Base-by-base conservation (phyloP, 2,888 invertebrate genomes). In the Aphodius granarius region DNA sequence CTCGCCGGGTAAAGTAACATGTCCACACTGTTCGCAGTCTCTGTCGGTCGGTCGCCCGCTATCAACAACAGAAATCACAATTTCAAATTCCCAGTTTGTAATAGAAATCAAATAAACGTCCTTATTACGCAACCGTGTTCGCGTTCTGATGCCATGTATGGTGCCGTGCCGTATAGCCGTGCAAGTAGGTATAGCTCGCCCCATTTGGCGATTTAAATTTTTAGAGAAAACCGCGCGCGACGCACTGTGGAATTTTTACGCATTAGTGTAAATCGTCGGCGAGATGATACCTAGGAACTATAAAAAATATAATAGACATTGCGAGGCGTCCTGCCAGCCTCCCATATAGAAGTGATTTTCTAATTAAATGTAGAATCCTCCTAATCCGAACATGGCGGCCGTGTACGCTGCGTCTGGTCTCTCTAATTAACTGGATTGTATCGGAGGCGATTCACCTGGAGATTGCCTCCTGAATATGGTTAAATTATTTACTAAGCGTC, bases 281-380 rank as follows among this genome's bases (percentile, higher is more conserved):
- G 68, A n/a, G 68, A 68, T 21, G 68, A 18, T 66, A 73, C 68
- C 15, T 66, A 72, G 16, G 22, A 71, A 73, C 66, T 76, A 73
- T 64, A 76, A 71, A 76, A 65, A 71, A 76, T 72, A 70, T 73
- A 73, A 73, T 73, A 71, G 65, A 19, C 64, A 71, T 71, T 62
- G 76, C 68, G 66, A 73, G 71, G 73, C 63, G 76, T 68, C 63
- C 66, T 68, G 63, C 43, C 71, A 66, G 70, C 70, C 71, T 66
- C 73, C 66, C 73, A 73, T 76, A 76, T 73, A 71, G 76, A 73
- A 73, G 73, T 73, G 76, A 76, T 76, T 68, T 76, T 76, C 76
- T 76, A 76, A 76, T 76, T 76, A 76, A 71, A 76, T 64, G 75
- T 70, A 43, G 19, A 66, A 65, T 75, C 72, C 72, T 72, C 75